Evolutionary conservation across 1,140 invertebrate genomes (phyloP).

Genomic region (Papilio helenus): DNA sequence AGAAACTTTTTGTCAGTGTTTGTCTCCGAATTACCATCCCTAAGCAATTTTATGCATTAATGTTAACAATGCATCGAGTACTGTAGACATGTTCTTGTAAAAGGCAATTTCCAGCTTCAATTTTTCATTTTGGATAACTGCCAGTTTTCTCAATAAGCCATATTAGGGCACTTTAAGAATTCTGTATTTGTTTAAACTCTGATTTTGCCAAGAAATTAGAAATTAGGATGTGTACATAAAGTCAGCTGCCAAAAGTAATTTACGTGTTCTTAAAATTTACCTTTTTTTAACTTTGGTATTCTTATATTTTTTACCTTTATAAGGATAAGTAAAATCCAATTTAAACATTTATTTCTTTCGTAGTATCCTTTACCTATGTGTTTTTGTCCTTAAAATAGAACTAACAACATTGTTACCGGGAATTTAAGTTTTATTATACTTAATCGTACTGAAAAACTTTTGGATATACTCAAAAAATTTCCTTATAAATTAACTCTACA

Average conservation of each 20-base stretch:
- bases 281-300: neutral
- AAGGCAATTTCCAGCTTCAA: neutral
- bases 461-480: too few species aligned
- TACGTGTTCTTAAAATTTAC: neutral
- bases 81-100: neutral
- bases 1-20: neutral
- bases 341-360: neutral
- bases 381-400: neutral
- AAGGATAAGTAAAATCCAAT: neutral
- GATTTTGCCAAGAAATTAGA: slow-evolving; percentile 25
- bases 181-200: neutral
- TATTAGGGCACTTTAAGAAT: neutral
- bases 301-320: neutral
- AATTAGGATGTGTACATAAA: neutral
- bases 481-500: neutral
- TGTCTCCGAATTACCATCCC: neutral
- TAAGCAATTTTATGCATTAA: neutral
- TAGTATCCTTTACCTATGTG: neutral
- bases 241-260: neutral
- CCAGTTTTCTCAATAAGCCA: slow-evolving; percentile 10
- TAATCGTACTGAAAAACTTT: neutral
- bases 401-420: neutral
- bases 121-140: slow-evolving; percentile 7
- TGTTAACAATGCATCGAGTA: neutral
- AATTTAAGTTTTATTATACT: neutral